Evolutionary conservation across 2,113 vertebrate species (phyloP).

Genomic region (Cinclus mexicanus): DNA sequence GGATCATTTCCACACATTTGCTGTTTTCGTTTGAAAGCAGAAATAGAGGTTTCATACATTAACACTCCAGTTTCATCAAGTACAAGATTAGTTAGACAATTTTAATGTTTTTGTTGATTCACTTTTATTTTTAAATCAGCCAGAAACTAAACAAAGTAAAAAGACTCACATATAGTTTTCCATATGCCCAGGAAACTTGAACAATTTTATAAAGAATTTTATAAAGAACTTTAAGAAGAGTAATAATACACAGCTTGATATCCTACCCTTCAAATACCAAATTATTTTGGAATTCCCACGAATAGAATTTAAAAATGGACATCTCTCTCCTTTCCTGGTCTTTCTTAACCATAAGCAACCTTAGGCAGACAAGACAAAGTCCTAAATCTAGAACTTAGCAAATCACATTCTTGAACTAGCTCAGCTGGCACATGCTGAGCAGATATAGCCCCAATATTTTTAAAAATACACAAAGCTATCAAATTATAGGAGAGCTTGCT

Average conservation of each 20-base stretch:
- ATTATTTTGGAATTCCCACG: neutral
- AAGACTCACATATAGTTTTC: neutral
- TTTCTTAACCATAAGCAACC: neutral
- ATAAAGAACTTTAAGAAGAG: neutral
- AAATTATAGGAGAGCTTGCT: neutral
- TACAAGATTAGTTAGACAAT: neutral
- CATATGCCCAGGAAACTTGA: neutral
- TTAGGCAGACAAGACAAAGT: neutral
- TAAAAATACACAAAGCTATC: constrained; percentile 28
- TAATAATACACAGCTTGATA: neutral
- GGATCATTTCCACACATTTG: neutral
- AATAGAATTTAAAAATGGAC: neutral
- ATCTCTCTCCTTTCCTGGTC: neutral
- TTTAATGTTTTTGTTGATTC: neutral
- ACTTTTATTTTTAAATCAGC: neutral
- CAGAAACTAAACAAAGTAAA: neutral
- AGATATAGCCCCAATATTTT: constrained; percentile 19
- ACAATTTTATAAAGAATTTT: neutral
- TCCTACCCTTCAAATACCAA: neutral
- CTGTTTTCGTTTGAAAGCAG: neutral
- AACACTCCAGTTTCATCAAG: neutral
- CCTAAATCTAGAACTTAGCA: neutral
- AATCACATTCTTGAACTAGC: neutral
- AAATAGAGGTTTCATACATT: neutral
- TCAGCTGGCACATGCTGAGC: neutral